Percentiles rank a stretch among this genome's conserved stretches.
Evolutionary conservation across 2,888 invertebrate species (phyloP).

Genomic region (Mantis religiosa): DNA sequence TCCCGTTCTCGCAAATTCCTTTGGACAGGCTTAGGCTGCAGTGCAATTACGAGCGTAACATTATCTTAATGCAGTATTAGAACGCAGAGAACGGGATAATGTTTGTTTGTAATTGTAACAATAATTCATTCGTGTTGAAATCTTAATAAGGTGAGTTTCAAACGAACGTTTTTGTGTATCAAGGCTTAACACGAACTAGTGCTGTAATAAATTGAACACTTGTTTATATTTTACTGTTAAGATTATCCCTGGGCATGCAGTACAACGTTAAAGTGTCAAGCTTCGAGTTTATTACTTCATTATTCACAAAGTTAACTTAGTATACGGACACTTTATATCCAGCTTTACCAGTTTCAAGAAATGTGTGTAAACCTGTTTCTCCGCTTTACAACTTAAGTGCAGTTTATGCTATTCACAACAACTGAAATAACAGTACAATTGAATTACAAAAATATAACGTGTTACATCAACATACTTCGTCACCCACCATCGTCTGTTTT

Average conservation of each 20-base stretch:
- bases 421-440: not conserved
- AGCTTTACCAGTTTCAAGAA: not conserved
- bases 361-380: not conserved
- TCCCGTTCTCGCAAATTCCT: too few relatives aligned
- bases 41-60: too few relatives aligned
- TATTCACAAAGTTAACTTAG: not conserved
- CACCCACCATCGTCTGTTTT: too few relatives aligned
- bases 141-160: too few relatives aligned
- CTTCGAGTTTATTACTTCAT: not conserved
- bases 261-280: not conserved
- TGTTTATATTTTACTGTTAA: not conserved
- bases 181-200: not conserved
- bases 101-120: too few relatives aligned
- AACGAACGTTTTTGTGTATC: too few relatives aligned
- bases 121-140: too few relatives aligned
- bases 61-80: too few relatives aligned
- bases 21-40: too few relatives aligned
- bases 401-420: not conserved
- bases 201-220: not conserved
- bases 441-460: too few relatives aligned
- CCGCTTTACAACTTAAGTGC: not conserved
- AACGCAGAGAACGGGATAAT: too few relatives aligned
- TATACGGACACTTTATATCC: not conserved
- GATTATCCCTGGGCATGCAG: not conserved
- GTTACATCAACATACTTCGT: too few relatives aligned